A percentile compares a stretch with the other conserved stretches of the same genome.
These are phyloP conservation scores for Parauchenoglanis punctatus DNA, from an alignment of 2,797 vertebrate species.

Conservation along the genomic window DNA sequence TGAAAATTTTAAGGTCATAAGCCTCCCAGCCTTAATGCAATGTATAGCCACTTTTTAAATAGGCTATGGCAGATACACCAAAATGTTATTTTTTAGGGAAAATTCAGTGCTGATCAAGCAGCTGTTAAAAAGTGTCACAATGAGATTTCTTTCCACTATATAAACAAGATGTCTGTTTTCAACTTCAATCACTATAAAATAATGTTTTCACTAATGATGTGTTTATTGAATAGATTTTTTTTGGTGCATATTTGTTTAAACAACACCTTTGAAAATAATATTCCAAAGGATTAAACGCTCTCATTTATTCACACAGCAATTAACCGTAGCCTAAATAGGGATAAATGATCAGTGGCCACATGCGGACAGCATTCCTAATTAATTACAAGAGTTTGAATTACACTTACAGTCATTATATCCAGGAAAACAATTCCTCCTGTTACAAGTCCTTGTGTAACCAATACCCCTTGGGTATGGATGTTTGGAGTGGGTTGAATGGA, in stretches of 20 bases:
- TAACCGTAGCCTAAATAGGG: slow-evolving; percentile 82
- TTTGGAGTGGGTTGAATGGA: slow-evolving; percentile 49
- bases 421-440: slow-evolving; percentile 62
- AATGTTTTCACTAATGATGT: neutral
- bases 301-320: slow-evolving; percentile 83
- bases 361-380: slow-evolving; percentile 91
- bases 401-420: slow-evolving; percentile 86
- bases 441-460: slow-evolving; percentile 85
- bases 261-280: slow-evolving; percentile 55
- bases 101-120: neutral
- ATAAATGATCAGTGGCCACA: slow-evolving; percentile 89
- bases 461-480: slow-evolving; percentile 76
- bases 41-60: neutral
- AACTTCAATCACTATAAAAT: neutral
- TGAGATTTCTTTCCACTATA: neutral
- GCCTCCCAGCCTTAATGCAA: neutral
- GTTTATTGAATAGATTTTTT: neutral
- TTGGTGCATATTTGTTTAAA: neutral
- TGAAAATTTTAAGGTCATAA: slow-evolving; percentile 29
- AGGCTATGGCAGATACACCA: neutral
- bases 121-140: neutral
- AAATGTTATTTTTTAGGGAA: neutral
- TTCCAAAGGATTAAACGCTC: slow-evolving; percentile 39
- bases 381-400: slow-evolving; percentile 93
- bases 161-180: neutral